Evolutionary conservation across 2,888 invertebrate genomes (phyloP).

Genomic region (Nineta flava): DNA sequence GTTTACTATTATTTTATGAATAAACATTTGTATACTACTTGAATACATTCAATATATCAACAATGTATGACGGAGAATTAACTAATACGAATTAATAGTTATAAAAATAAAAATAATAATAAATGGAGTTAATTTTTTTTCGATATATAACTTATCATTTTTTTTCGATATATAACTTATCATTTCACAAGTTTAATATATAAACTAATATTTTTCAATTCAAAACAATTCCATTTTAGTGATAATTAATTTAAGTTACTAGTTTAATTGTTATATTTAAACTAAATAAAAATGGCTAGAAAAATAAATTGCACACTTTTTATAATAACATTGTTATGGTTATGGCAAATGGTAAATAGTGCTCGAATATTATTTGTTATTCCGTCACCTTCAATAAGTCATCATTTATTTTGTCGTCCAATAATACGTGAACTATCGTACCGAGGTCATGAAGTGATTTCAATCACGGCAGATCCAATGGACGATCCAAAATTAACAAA

Average conservation of each 20-base stretch:
- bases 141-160: too few relatives aligned
- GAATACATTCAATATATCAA: too few relatives aligned
- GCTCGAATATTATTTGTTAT: slow-evolving; percentile 26
- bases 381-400: slow-evolving; percentile 29
- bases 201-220: too few relatives aligned
- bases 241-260: neutral
- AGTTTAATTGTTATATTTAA: neutral
- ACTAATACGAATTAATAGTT: too few relatives aligned
- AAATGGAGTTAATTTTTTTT: too few relatives aligned
- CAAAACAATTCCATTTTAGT: too few relatives aligned
- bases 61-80: too few relatives aligned
- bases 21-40: too few relatives aligned
- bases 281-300: neutral
- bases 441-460: slow-evolving; percentile 30
- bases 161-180: too few relatives aligned
- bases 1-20: too few relatives aligned
- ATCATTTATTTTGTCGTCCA: slow-evolving; percentile 28
- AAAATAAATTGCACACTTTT: neutral
- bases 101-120: too few relatives aligned
- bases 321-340: neutral
- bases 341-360: neutral
- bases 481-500: slow-evolving; percentile 16
- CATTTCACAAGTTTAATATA: too few relatives aligned
- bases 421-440: slow-evolving; percentile 25
- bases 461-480: slow-evolving; percentile 27